Evolutionary conservation across 1,140 invertebrate genomes (phyloP).

Genomic region (Danaus melanippus): DNA sequence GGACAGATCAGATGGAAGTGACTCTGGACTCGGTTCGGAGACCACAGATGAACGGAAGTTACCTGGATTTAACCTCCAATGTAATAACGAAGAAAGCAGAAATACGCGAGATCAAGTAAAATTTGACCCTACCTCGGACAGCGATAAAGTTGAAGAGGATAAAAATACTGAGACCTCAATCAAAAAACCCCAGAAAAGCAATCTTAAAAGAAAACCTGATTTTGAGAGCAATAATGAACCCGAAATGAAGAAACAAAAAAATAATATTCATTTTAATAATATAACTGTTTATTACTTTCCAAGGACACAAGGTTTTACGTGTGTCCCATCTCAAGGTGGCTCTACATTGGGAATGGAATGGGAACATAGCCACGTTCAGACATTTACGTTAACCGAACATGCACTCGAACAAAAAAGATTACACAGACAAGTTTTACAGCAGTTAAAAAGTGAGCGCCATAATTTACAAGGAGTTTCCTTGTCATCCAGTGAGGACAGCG

Average conservation of each 20-base stretch:
- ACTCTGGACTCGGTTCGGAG: slow-evolving; percentile 83
- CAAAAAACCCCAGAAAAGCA: slow-evolving; percentile 47
- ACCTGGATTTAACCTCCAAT: slow-evolving; percentile 48
- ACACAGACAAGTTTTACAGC: slow-evolving; percentile 86
- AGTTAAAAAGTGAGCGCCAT: slow-evolving; percentile 80
- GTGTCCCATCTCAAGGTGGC: slow-evolving; percentile 96
- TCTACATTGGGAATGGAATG: slow-evolving; percentile 97
- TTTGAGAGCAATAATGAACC: slow-evolving; percentile 34
- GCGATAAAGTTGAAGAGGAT: slow-evolving; percentile 20
- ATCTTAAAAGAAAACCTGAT: slow-evolving; percentile 57
- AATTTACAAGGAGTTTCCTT: slow-evolving; percentile 65
- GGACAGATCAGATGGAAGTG: slow-evolving; percentile 82
- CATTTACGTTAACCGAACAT: slow-evolving; percentile 83
- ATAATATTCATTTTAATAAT: slow-evolving; percentile 89
- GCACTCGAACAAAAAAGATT: slow-evolving; percentile 88
- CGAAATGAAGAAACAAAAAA: slow-evolving; percentile 77
- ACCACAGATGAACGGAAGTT: slow-evolving; percentile 70
- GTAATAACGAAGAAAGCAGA: slow-evolving; percentile 50
- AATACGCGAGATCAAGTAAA: slow-evolving; percentile 43
- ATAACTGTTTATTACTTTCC: slow-evolving; percentile 98
- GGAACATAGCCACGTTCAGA: slow-evolving; percentile 84
- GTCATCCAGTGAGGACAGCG: slow-evolving; percentile 83
- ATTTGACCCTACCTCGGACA: slow-evolving; percentile 11
- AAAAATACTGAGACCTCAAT: slow-evolving; percentile 22
- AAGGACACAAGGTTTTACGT: slow-evolving; percentile 96